Evolutionary conservation across 2,888 invertebrate genomes (phyloP), one percentile per base, ranked within the genome.

Genomic region (Epicampocera succincta): DNA sequence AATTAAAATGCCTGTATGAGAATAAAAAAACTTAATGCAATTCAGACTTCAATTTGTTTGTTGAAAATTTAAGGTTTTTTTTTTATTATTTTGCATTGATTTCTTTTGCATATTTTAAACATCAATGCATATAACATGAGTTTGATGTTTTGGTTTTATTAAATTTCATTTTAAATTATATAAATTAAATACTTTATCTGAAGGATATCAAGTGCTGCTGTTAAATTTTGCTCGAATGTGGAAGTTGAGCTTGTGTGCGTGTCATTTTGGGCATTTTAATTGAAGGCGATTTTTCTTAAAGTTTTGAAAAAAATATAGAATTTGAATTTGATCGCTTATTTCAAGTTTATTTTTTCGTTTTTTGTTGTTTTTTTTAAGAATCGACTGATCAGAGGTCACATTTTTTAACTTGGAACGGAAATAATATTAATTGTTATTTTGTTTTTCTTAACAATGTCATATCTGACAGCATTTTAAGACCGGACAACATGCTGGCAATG

Each of bases 141-240:
- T 13, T 72, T 21, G 4, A 21, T 44, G 1, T 13, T 25, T 52
- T 33, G 58, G n/a, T 56, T 74, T 65, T 17, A 40, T 63, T 61
- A 60, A 72, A 61, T 52, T 61, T 44, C 6, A 72, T 48, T 60
- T 40, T 19, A 50, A 60, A 44, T 44, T 38, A 21, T 63, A 58
- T 72, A 29, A 77, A 65, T 77, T 71, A 56, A 69, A 71, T 60
- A 78, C 33, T 5, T 33, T 78, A 58, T 66, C 72, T 79, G 73
- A 79, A 79, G 78, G 78, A 79, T 79, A 66, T 65, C 58, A 63
- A 71, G 65, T 58, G 63, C 17, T 54, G 13, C 40, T 63, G 12
- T 52, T 44, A 38, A 25, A 50, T 15, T 46, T 58, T 38, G 21
- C 58, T 12, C 11, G 4, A 19, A 25, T 29, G 61, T 17, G 19